Evolutionary conservation across 92 coral and sea anemone genomes (phyloP), one percentile per base, ranked within the genome.

Genomic region (Nematostella vectensis): DNA sequence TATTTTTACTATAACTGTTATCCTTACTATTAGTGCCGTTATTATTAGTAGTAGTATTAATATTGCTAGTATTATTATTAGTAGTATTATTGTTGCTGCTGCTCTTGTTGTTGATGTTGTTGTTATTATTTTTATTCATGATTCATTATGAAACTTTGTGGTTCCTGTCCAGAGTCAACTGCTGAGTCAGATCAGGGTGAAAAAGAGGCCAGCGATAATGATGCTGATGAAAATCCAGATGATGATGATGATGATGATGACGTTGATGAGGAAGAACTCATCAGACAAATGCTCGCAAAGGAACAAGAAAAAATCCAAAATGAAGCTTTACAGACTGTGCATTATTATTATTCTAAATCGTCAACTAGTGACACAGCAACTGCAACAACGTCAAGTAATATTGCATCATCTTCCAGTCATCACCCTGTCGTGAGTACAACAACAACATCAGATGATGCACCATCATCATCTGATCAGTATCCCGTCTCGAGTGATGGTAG

Each of bases 271-370:
- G 89, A 93, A 37, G 99, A 87, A 37, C 79, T 93, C 22, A 87
- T 93, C 47, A 86, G 78, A 57, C 85, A 81, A 68, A 93, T 87
- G 99, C 68, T 93, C 37, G 99, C 88, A 9, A 87, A 69, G 76
- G 99, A 93, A 47, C 67, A 88, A 58, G 71, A 54, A 52, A 87
- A 93, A 53, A 39, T 49, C 28, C 69, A 72, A 26, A 56, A 44
- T 16, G 43, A 37, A 39, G 44, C 40, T 18, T 3, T 25, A 6
- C 56, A 38, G 24, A 42, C 33, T 6, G 50, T 54, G 3, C 29
- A 23, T 0, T 25, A 12, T 19, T 58, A 23, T 0, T 42, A 13
- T 40, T 61, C 48, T 3, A 12, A 47, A 10, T 47, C 43, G 26
- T 26, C 69, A 3, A 27, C 50, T 2, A 51, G 51, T 22, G 37